Base-by-base conservation (phyloP, 2,113 vertebrate species). In the Reinhardtius hippoglossoides region DNA sequence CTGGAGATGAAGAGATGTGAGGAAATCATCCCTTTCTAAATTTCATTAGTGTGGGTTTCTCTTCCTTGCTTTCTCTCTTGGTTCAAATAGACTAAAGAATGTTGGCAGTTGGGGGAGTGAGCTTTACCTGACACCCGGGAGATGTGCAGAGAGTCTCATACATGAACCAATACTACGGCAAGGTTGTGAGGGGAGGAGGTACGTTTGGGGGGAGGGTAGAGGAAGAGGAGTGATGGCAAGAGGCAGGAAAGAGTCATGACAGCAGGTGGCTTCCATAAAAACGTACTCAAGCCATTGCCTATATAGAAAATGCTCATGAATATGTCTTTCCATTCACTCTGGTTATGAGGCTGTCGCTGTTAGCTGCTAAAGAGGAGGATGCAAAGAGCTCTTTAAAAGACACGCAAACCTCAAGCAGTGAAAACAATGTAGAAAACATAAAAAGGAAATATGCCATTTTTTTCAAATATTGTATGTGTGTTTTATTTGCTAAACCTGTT, bases 151-250 rank as follows among this genome's bases (percentile, higher is more conserved):
- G 26, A 16, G 57, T 16, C n/a, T 59, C 57, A 59, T 6, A n/a
- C 21, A 13, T 56, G 54, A 56, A 23, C 56, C 54, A 59, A 15
- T 27, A 60, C 44, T 54, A 72, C 50, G 64, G 56, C 23, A 14
- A 82, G 63, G 46, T 37, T 35, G 71, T 61, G 37, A 48, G 54
- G 50, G n/a, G 59, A 78, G 14, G 50, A 27, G 64, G 67, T 56
- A 67, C 27, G 44, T 74, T 73, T 10, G 4, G 46, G 31, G 57
- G 56, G 21, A 60, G 9, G 23, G 42, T 7, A 24, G 31, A 70
- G 14, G 18, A 20, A 64, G 40, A 52, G 4, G 14, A 48, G 37
- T 50, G 56, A 76, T 42, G 52, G 50, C 18, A 50, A 52, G 20
- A 63, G 46, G 14, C 2, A 72, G 48, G 40, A 20, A 59, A 40